Evolutionary conservation across 2,113 vertebrate species (phyloP).

Genomic region (Microtus richardsoni): DNA sequence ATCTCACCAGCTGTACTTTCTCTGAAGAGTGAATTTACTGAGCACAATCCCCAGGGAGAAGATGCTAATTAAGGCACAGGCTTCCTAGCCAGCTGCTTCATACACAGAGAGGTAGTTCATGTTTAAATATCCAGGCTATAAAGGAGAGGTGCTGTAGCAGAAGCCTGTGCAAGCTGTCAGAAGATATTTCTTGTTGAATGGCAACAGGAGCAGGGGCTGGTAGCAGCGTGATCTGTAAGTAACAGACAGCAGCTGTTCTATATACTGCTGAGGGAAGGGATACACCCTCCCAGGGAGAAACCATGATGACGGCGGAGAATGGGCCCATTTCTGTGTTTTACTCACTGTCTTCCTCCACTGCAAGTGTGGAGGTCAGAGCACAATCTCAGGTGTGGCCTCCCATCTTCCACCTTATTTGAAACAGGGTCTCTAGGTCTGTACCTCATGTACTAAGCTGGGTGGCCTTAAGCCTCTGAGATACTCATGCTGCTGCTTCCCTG

Average conservation of each 20-base stretch:
- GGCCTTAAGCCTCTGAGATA: neutral
- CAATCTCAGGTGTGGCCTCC: no score
- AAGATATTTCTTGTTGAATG: conserved; percentile 64
- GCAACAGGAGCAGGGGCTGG: neutral
- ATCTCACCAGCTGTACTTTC: conserved; percentile 73
- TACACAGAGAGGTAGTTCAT: conserved; percentile 55
- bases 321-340: conserved; percentile 31
- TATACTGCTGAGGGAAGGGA: neutral
- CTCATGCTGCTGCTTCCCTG: neutral
- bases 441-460: neutral
- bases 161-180: conserved; percentile 50
- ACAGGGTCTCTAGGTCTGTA: neutral
- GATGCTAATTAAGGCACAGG: conserved; percentile 82
- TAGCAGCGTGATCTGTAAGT: conserved; percentile 2
- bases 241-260: neutral
- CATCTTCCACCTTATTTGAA: no score
- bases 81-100: conserved; percentile 83
- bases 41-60: conserved; percentile 80
- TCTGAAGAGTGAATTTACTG: conserved; percentile 81
- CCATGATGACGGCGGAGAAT: neutral
- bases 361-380: neutral
- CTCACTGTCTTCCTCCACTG: conserved; percentile 46
- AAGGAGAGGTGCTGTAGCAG: neutral
- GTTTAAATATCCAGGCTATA: conserved; percentile 75
- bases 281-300: neutral